These are phyloP conservation scores for Troglohyphantes excavatus DNA, from an alignment of 2,888 invertebrate species.

Conservation along the genomic window DNA sequence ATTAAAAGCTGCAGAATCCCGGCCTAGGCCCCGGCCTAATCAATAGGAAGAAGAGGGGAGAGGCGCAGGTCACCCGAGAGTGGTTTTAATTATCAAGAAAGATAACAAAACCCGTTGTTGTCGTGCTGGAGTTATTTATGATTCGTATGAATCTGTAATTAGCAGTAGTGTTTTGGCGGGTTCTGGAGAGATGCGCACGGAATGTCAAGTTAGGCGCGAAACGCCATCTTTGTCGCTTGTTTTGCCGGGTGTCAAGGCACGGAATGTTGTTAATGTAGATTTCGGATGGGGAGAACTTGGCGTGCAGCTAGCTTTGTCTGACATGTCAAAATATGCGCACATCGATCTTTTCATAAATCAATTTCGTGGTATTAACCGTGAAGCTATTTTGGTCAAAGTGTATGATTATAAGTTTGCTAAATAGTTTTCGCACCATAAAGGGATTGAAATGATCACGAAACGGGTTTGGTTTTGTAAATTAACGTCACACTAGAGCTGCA, in stretches of 20 bases:
- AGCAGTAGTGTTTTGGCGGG: not conserved
- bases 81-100: constrained; percentile 73
- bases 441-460: too few species aligned
- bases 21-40: not conserved
- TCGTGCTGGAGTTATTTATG: constrained; percentile 57
- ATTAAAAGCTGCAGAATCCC: constrained; percentile 19
- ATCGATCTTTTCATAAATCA: too few species aligned
- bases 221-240: not conserved
- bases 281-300: too few species aligned
- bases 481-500: too few species aligned
- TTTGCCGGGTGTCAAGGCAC: not conserved
- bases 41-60: constrained; percentile 39
- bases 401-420: too few species aligned
- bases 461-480: too few species aligned
- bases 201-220: not conserved
- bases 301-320: too few species aligned
- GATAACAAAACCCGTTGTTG: constrained; percentile 66
- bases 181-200: not conserved
- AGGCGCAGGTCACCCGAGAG: constrained; percentile 58
- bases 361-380: too few species aligned
- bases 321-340: too few species aligned
- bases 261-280: not conserved
- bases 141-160: constrained; percentile 54
- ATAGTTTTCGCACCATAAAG: too few species aligned
- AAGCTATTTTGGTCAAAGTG: too few species aligned